Conservation (phyloP, 2,888 invertebrate species). For the Gibbula magus region DNA sequence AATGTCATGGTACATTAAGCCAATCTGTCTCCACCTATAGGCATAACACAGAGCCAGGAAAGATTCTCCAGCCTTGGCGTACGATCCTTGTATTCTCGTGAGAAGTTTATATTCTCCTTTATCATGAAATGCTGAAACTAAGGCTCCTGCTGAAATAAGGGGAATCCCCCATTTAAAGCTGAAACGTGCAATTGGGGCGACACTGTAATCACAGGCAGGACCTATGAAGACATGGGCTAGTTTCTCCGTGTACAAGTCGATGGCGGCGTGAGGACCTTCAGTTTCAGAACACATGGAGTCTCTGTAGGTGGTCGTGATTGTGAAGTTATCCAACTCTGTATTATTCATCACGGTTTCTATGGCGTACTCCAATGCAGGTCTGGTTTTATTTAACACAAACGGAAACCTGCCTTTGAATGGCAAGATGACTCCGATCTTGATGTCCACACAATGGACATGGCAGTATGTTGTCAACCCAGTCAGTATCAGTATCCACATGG, state of each 20-base stretch:
- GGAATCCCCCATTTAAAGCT: slow-evolving; percentile 90
- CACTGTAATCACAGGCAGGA: slow-evolving; percentile 78
- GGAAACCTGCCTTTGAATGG: slow-evolving; percentile 48
- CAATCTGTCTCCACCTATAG: slow-evolving; percentile 64
- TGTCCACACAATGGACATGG: background rate
- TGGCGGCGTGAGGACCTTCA: slow-evolving; percentile 60
- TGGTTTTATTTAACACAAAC: slow-evolving; percentile 56
- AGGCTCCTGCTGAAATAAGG: slow-evolving; percentile 82
- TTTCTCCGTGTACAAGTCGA: slow-evolving; percentile 57
- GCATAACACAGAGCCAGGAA: slow-evolving; percentile 48
- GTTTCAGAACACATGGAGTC: slow-evolving; percentile 65
- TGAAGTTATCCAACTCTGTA: slow-evolving; percentile 38
- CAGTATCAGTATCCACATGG: too few species aligned
- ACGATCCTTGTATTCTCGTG: slow-evolving; percentile 77
- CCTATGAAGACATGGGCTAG: slow-evolving; percentile 63
- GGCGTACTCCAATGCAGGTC: slow-evolving; percentile 68
- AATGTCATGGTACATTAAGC: slow-evolving; percentile 60
- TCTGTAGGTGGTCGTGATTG: slow-evolving; percentile 37
- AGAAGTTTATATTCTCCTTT: slow-evolving; percentile 82
- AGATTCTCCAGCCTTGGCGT: slow-evolving; percentile 61
- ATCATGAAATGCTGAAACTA: slow-evolving; percentile 62
- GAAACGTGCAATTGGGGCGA: slow-evolving; percentile 90
- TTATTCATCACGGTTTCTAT: slow-evolving; percentile 49
- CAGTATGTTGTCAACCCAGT: too few species aligned
- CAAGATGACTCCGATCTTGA: slow-evolving; percentile 63